Base-by-base conservation (phyloP, 2,797 vertebrate species). In the Babyrousa celebensis region DNA sequence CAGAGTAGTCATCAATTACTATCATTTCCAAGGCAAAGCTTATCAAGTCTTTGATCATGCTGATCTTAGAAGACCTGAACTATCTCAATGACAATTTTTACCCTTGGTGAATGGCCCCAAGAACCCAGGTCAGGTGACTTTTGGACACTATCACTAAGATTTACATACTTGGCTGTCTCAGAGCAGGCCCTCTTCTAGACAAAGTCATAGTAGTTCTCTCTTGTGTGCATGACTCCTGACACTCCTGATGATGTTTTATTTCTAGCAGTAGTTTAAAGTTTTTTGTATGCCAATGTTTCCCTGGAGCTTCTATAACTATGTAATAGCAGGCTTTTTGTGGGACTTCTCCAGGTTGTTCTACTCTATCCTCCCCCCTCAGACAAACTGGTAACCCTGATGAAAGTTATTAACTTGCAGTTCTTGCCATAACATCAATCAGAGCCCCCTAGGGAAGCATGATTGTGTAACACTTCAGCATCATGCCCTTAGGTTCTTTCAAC, bases 401-500 rank as follows among this genome's bases (percentile, higher is more conserved):
- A 93, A 85, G 25, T 60, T 56, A 63, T 70, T 80, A 83, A 43
- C 32, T 65, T 79, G 12, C 79, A 71, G 29, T 27, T 68, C 56
- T 89, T 96, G 20, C 12, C 63, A 91, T 36, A 58, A 85, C 56
- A 11, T 79, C 52, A 58, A 9, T 62, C 14, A 68, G 12, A 48
- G 10, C 12, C 29, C 25, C 20, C 12, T 63, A 77, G 7, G 5
- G 80, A 82, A 94, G 21, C 17, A 75, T 60, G 60, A 83, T 65
- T 89, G 16, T 86, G 4, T 71, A 89, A 54, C 18, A 74, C 11
- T 77, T 29, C 1, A 87, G 21, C 62, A 48, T 36, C 20, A 52
- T 58, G 4, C 6, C 12, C 25, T 96, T 63, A 90, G 52, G 12
- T 91, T 60, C 58, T 89, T 60, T 94, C 29, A 94, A 85, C 10